Evolutionary conservation across 2,797 vertebrate species (phyloP), one percentile per base, ranked within the genome.

Genomic region (Tarsius wallacei): DNA sequence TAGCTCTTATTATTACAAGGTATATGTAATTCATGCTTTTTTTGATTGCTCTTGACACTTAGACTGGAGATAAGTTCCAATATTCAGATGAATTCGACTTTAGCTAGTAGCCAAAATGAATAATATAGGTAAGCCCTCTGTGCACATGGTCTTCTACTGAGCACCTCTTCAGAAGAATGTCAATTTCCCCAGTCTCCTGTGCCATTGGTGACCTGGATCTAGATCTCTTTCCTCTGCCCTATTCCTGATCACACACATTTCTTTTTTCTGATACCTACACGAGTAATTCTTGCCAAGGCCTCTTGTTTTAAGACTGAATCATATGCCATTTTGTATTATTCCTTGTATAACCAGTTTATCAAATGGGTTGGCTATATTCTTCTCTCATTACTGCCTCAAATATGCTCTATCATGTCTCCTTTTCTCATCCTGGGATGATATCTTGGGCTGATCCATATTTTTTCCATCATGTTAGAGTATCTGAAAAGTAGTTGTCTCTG

Each of bases 231-330:
- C 36, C 8, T 63, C 51, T 81, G 51, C 21, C 26, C 10, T 11
- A 2, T 33, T 36, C 33, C 4, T 57, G 33, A 42, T 74, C 22
- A 71, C 36, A n/a, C 26, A 21, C 53, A 22, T 28, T 55, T 31
- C 36, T 73, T 63, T 51, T 76, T 63, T 87, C 26, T 66, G 71
- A 36, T 28, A 70, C 24, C 4, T 6, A 36, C 11, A 53, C 22
- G 0, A 55, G 47, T 17, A 89, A 71, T 78, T 92, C 84, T 66
- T 28, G 22, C 36, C 16, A 22, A 36, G 6, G 55, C 14, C 28
- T 86, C 77, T 84, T 80, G 31, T 73, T 64, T 87, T 94, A 93
- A 57, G 57, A 91, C 81, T 5, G 24, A 91, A 83, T n/a, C 42
- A 57, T 17, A 86, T 15, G 13, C 1, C 53, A 90, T 57, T 83